Conservation (phyloP, 2,888 invertebrate genomes). For the Chloroclystis v-ata region DNA sequence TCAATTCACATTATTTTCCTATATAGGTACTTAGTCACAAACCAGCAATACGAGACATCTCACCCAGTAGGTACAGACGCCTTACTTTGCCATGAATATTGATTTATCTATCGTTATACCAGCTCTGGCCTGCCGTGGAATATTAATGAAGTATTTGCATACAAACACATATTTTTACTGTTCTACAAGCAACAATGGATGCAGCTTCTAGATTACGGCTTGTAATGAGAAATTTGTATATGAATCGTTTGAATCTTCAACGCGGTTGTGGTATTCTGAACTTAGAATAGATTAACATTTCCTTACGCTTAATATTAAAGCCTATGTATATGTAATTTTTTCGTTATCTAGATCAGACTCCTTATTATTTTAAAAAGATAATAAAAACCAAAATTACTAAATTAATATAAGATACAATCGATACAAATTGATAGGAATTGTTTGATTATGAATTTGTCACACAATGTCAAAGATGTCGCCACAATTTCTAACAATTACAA, state of each 20-base stretch:
- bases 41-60: not conserved
- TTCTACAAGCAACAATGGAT: conserved; percentile 19
- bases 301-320: too few relatives aligned
- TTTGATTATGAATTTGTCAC: not conserved
- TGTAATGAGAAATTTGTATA: conserved; percentile 10
- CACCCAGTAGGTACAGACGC: not conserved
- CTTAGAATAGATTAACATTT: too few relatives aligned
- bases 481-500: not conserved
- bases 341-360: too few relatives aligned
- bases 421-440: not conserved
- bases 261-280: not conserved
- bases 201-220: conserved; percentile 12
- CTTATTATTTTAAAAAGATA: too few relatives aligned
- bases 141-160: conserved; percentile 66
- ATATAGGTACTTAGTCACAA: not conserved
- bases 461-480: conserved; percentile 9
- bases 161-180: conserved; percentile 63
- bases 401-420: too few relatives aligned
- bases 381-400: too few relatives aligned
- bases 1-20: not conserved
- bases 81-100: conserved; percentile 51
- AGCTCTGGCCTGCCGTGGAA: conserved; percentile 40
- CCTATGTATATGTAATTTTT: too few relatives aligned
- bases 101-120: conserved; percentile 44
- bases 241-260: conserved; percentile 5